Percentiles rank a stretch among this genome's conserved stretches.
phyloP scores from a whole-genome alignment of 2,888 invertebrate species.

The Torymus tubicola region DNA sequence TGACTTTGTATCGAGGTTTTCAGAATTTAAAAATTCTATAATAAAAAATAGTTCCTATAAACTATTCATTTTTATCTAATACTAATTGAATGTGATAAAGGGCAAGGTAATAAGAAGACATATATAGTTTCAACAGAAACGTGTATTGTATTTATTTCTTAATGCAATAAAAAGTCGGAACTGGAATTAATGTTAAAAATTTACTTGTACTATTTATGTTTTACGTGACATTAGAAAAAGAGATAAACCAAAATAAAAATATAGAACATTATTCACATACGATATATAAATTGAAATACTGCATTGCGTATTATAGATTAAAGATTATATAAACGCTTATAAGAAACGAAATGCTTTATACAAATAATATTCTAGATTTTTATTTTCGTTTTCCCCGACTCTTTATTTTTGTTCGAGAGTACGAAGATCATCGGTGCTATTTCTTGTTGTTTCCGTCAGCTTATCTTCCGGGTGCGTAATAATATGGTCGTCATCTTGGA shows the following conservation, averaged over 20 bases:
- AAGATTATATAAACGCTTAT: conserved; percentile 18
- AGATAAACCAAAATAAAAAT: conserved; percentile 36
- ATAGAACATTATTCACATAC: neutral
- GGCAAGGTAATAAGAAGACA: conserved; percentile 30
- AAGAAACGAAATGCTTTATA: conserved; percentile 31
- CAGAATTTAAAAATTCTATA: no score
- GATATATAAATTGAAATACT: neutral
- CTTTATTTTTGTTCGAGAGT: conserved; percentile 13
- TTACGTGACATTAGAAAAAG: conserved; percentile 29
- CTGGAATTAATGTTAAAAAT: conserved; percentile 22
- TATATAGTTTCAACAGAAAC: conserved; percentile 28
- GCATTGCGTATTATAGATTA: neutral
- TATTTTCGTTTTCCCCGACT: conserved; percentile 19
- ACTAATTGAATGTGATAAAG: neutral
- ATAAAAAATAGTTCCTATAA: no score
- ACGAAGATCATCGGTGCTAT: conserved; percentile 33
- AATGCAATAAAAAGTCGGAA: conserved; percentile 44
- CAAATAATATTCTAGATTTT: conserved; percentile 41
- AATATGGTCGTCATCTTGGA: neutral
- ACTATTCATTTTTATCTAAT: neutral
- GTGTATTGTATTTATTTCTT: conserved; percentile 30
- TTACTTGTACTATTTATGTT: conserved; percentile 39
- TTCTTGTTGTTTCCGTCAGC: neutral
- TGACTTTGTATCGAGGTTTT: no score
- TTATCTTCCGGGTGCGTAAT: neutral